Conservation (phyloP, 2,113 vertebrate species). For the Corvus moneduloides region DNA sequence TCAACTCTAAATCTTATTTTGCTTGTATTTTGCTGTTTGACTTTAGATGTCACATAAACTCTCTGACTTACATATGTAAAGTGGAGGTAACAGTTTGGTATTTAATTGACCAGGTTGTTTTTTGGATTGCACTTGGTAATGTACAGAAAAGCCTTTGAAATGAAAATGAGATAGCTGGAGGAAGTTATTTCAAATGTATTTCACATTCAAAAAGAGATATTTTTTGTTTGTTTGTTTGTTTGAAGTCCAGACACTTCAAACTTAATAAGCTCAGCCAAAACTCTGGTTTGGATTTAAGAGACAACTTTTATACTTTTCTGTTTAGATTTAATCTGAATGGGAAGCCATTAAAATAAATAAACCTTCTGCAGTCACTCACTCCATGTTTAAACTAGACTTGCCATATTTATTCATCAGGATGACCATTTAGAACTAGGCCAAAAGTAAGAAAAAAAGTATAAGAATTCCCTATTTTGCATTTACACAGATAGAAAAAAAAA, state of each 20-base stretch:
- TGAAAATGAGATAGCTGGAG: background rate
- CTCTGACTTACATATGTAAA: background rate
- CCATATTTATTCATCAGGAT: constrained; percentile 1
- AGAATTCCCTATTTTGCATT: background rate
- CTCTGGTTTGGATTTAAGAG: constrained; percentile 10
- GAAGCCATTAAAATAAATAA: constrained; percentile 60
- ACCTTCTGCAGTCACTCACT: constrained; percentile 38
- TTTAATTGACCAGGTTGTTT: background rate
- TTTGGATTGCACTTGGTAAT: background rate
- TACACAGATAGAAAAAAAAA: background rate
- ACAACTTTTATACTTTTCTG: constrained; percentile 33
- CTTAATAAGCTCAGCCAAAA: constrained; percentile 11
- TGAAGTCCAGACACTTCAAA: constrained; percentile 17
- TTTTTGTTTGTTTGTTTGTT: background rate
- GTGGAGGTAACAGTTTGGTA: background rate
- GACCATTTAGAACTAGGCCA: background rate
- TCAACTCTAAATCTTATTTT: background rate
- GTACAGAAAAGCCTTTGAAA: background rate
- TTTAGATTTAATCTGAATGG: constrained; percentile 56
- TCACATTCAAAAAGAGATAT: background rate
- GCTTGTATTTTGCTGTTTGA: constrained; percentile 1
- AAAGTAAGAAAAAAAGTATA: background rate
- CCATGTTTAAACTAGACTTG: constrained; percentile 46
- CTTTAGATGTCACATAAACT: background rate
- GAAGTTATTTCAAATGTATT: constrained; percentile 30